Evolutionary conservation across 2,888 invertebrate genomes (phyloP), one percentile per base, ranked within the genome.

Genomic region (Drosophila mimica): DNA sequence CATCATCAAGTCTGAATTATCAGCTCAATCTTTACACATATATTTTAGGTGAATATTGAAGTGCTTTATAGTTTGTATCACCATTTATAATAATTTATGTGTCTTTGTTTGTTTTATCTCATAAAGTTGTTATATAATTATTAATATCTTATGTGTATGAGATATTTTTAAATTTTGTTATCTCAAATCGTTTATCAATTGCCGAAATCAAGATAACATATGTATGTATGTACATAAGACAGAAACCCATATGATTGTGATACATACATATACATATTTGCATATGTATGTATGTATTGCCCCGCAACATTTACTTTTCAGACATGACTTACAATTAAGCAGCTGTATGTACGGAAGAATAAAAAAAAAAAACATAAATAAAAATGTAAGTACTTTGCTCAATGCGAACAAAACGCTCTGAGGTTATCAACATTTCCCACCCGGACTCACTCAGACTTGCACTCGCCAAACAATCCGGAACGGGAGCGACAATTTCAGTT

Each of bases 381-480:
- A 38, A 25, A n/a, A 48, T 25, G 49, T 3, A 46, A 20, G 20
- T 20, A 33, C 13, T 17, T 61, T 49, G 49, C 64, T 59, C 74
- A 69, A 72, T 77, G 70, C 83, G 48, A 73, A 61, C 81, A 79
- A 83, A 75, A 71, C 65, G 51, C 62, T 51, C 49, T 48, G 76
- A 76, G 83, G 83, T 84, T 84, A 83, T 88, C 85, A 82, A 76
- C 85, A 84, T 69, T 72, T 49, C 28, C 17, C 63, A 69, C 58
- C 46, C 71, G 67, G 64, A 56, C 68, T 33, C 64, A 11, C 68
- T 33, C 64, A 11, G 25, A 25, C 46, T 4, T 2, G 52, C 25
- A 56, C 34, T 40, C 15, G 63, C 48, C 48, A 51, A 48, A 20
- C 48, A 88, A 83, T 74, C 85, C 85, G 85, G 88, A 88, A 88